Evolutionary conservation across 2,888 invertebrate species (phyloP), one percentile per base, ranked within the genome.

Genomic region (Teleiodes luculella): DNA sequence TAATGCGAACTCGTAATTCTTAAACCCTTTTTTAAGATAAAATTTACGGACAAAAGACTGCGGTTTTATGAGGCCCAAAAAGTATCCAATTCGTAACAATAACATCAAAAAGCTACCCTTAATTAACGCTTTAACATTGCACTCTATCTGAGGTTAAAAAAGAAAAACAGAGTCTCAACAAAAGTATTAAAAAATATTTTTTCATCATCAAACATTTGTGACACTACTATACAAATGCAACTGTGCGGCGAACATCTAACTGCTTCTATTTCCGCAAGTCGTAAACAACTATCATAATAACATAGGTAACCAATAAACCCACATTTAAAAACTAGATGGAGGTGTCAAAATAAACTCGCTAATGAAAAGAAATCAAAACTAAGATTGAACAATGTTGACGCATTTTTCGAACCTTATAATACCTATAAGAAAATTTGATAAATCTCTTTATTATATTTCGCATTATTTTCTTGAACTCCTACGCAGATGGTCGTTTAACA

Each of bases 91-190:
- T 41, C 30, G 41, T 51, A 39, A 51, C 51, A 51, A 57, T 53
- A 55, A 45, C 47, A 57, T 62, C 62, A 59, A 70, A 64, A 69
- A 63, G 56, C 60, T 64, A 61, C 61, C 71, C 67, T 82, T 82
- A 83, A 84, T 83, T 82, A 83, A 74, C 62, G 64, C 66, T 67
- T 65, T 61, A 65, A 70, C 66, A 71, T 70, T 62, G 72, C 75
- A 73, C 70, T 66, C 71, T 62, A 63, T 55, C 24, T 18, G 20
- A 20, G 51, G 37, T 57, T 35, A 31, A 33, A n/a, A 48, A 31
- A 48, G 8, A 16, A 14, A 30, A 13, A 30, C 16, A 13, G 18
- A 24, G 20, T 20, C 14, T 7, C 8, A 7, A 6, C 2, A 14
- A 14, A 36, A 7, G 13, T 4, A 24, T 4, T 6, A 8, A 33